Percentiles rank a stretch among this genome's conserved stretches.
Evolutionary conservation across 2,888 invertebrate genomes (phyloP).

Genomic region (Lamproptera curius): DNA sequence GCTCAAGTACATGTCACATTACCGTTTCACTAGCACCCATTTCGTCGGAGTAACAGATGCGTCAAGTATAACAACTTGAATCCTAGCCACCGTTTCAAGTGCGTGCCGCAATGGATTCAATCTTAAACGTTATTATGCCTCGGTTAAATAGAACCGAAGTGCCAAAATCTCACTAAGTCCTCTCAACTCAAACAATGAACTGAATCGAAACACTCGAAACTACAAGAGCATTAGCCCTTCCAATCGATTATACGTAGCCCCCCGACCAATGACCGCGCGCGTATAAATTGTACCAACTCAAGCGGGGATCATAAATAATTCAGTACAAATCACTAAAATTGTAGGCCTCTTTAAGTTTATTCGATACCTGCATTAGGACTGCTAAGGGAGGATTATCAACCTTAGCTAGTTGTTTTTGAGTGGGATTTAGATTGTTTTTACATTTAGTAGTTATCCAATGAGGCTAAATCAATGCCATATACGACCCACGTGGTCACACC

Average conservation of each 20-base stretch:
- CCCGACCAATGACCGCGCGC: background rate
- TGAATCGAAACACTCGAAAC: constrained; percentile 21
- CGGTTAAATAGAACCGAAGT: constrained; percentile 16
- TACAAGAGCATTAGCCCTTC: constrained; percentile 17
- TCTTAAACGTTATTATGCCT: constrained; percentile 6
- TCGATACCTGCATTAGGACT: constrained; percentile 8
- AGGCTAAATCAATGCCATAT: constrained; percentile 16
- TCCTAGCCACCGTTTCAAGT: no score
- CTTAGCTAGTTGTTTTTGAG: background rate
- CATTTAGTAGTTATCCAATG: background rate
- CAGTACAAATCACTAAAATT: constrained; percentile 23
- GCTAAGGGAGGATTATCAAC: background rate
- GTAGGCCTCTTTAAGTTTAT: constrained; percentile 18
- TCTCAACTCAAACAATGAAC: constrained; percentile 15
- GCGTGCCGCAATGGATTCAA: constrained; percentile 8
- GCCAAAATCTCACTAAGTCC: constrained; percentile 15
- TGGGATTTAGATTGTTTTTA: background rate
- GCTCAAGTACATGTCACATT: no score
- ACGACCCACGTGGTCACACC: constrained; percentile 2
- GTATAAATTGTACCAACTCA: constrained; percentile 23
- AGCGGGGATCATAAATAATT: constrained; percentile 28
- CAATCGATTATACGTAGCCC: background rate
- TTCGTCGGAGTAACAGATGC: no score
- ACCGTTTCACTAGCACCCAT: no score
- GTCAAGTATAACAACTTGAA: no score